Conservation (phyloP, 2,113 vertebrate genomes). For the Phocoena sinus region DNA sequence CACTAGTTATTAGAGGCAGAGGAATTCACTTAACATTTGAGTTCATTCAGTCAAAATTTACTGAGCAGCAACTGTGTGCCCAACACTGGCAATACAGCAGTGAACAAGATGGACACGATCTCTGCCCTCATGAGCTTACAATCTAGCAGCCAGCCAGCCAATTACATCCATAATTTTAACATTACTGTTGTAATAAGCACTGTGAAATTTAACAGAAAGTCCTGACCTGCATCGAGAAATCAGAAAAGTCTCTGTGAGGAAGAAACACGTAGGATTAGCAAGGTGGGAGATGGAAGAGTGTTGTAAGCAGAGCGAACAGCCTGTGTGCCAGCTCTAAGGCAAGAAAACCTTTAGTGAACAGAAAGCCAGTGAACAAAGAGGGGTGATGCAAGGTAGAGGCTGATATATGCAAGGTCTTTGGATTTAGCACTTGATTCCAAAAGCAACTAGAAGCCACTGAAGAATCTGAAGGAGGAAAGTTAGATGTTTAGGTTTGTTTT, state of each 20-base stretch:
- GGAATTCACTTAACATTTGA: neutral
- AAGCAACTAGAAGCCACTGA: neutral
- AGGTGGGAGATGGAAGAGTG: neutral
- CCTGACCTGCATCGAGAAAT: neutral
- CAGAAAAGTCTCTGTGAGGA: neutral
- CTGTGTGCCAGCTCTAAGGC: neutral
- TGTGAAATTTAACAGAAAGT: neutral
- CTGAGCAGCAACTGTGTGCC: slow-evolving; percentile 36
- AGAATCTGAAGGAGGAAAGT: neutral
- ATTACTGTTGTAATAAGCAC: neutral
- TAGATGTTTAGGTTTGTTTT: neutral
- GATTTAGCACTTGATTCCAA: slow-evolving; percentile 6
- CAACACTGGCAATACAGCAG: neutral
- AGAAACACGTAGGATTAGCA: neutral
- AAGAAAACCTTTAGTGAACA: neutral
- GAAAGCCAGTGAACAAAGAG: neutral
- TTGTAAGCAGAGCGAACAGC: neutral
- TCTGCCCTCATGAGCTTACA: slow-evolving; percentile 37
- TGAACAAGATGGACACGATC: neutral
- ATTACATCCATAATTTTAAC: neutral
- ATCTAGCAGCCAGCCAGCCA: neutral
- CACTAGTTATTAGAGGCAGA: neutral
- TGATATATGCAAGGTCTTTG: neutral
- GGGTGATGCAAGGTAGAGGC: neutral
- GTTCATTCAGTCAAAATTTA: slow-evolving; percentile 35